phyloP scores from a whole-genome alignment of 2,888 invertebrate genomes.

The Capitulum mitella region DNA sequence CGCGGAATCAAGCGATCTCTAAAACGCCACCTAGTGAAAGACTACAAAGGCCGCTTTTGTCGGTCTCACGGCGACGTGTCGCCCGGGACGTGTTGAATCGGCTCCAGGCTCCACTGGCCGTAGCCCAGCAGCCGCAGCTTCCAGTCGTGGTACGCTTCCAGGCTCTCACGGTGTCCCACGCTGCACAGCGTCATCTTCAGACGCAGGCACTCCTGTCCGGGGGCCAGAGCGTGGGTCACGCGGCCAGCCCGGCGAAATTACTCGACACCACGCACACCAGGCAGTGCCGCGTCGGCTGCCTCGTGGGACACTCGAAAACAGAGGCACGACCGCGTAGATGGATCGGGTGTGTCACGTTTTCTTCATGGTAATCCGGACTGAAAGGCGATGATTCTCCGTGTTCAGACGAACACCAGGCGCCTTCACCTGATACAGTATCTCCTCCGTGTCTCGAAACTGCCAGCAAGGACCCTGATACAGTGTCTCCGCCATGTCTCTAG shows the following conservation, averaged over 20 bases:
- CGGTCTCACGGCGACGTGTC: neutral
- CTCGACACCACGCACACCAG: neutral
- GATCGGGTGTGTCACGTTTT: neutral
- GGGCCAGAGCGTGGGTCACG: no score
- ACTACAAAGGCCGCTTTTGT: neutral
- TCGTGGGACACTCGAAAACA: neutral
- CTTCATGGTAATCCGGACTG: no score
- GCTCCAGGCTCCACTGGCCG: conserved; percentile 42
- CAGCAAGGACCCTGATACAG: neutral
- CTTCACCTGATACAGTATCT: neutral
- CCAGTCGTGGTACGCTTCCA: conserved; percentile 48
- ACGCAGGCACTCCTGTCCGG: conserved; percentile 40
- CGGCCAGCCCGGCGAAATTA: neutral
- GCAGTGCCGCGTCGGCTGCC: neutral
- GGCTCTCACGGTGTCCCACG: conserved; percentile 50
- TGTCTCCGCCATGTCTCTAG: neutral
- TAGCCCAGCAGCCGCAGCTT: conserved; percentile 44
- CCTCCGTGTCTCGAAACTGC: neutral
- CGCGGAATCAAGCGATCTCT: no score
- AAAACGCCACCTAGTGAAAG: neutral
- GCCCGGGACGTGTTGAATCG: neutral
- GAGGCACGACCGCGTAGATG: neutral
- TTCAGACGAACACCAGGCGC: neutral
- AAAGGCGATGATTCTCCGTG: neutral
- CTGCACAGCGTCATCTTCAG: conserved; percentile 49